Evolutionary conservation across 2,113 vertebrate genomes (phyloP), one percentile per base, ranked within the genome.

Genomic region (Hoplias malabaricus): DNA sequence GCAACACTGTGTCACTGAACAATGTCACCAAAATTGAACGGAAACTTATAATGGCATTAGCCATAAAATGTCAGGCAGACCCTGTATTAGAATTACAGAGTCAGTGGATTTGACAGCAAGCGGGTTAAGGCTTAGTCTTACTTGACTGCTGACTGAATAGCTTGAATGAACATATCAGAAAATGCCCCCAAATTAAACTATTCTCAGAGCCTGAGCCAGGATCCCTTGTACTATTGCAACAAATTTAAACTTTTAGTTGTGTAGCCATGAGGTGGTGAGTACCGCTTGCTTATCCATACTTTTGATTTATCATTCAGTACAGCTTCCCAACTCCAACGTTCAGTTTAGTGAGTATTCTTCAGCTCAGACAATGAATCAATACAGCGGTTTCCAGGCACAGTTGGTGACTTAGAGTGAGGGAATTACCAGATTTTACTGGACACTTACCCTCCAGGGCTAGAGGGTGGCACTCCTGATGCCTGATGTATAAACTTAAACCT

Each of bases 1-100:
- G 75, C 75, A 77, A 77, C 13, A 10, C 48, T 9, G 54, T 31
- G 56, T 57, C 54, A 69, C 38, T 59, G 42, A 77, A 62, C 42
- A 53, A 77, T 62, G 75, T 77, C 75, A 50, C 54, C 46, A 29
- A 77, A 77, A 77, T 61, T 62, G 66, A 57, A 62, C 29, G 54
- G 23, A 63, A 61, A 67, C 69, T 66, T 50, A 48, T 77, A 77
- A 61, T 61, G 75, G 66, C 54, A 9, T 27, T 61, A 61, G 5
- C 50, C 65, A 27, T 19, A 31, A 69, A 69, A 25, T 14, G n/a
- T 34, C 65, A 69, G 43, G 38, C 56, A 12, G 53, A 69, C 27
- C 56, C 40, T 77, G 54, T 69, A 12, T 69, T 50, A 69, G 69
- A 77, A 27, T 59, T 23, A n/a, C 14, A 1, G 42, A 69, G 38